Percentiles rank a stretch among this genome's conserved stretches.
phyloP scores from a whole-genome alignment of 2,888 invertebrate genomes.

The Coenonympha arcania region DNA sequence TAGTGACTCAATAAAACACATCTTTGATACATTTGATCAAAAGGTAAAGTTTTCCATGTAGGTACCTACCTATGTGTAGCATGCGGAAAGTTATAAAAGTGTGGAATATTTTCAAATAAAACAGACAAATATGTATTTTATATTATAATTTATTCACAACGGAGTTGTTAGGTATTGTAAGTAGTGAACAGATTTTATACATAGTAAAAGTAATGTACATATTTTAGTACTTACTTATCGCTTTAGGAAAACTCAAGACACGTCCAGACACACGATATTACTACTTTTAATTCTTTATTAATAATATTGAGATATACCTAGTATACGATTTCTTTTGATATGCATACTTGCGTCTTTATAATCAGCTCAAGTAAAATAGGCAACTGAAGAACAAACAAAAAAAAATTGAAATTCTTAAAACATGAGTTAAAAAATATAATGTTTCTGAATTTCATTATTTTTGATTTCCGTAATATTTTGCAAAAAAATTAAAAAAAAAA shows the following conservation, averaged over 20 bases:
- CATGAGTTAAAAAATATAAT: no score
- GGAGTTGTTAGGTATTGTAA: slow-evolving; percentile 4
- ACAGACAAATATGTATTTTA: slow-evolving; percentile 17
- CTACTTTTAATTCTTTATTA: slow-evolving; percentile 2
- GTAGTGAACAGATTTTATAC: slow-evolving; percentile 23
- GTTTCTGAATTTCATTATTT: no score
- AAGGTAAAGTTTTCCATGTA: no score
- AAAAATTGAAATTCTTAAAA: no score
- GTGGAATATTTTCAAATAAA: not conserved
- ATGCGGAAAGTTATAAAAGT: no score
- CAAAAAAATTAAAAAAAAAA: not conserved
- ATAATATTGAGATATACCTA: slow-evolving; percentile 34
- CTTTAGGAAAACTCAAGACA: slow-evolving; percentile 15
- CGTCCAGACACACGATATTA: slow-evolving; percentile 10
- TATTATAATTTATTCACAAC: slow-evolving; percentile 21
- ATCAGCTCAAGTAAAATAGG: slow-evolving; percentile 28
- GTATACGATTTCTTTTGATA: slow-evolving; percentile 42
- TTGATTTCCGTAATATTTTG: not conserved
- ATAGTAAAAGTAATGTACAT: not conserved
- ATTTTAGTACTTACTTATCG: not conserved
- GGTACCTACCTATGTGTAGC: no score
- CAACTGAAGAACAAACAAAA: no score
- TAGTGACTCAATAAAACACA: no score
- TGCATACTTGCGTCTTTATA: slow-evolving; percentile 31
- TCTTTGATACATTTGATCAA: no score